Evolutionary conservation across 2,113 vertebrate species (phyloP), one percentile per base, ranked within the genome.

Genomic region (Python bivittatus): DNA sequence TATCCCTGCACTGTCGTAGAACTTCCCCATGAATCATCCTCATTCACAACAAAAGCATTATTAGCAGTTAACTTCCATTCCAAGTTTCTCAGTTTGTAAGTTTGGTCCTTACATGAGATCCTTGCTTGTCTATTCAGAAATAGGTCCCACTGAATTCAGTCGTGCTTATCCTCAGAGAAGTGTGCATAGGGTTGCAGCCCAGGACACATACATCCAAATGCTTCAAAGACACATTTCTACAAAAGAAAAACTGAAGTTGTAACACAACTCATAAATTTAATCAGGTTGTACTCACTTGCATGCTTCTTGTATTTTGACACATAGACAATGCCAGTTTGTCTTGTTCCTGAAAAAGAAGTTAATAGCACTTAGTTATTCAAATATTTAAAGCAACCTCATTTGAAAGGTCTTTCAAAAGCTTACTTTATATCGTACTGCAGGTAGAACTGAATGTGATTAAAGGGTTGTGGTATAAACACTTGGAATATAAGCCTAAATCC

Each of bases 141-240:
- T 79, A 38, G 72, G 33, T 42, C 7, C 33, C 6, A 22, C 22
- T 15, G 72, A 79, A 79, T 42, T 79, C 33, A 79, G 33, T 79
- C 6, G 33, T 38, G 33, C 33, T 79, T 38, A 42, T 79, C 33
- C 17, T 79, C 68, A 79, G 64, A 72, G 64, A 33, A 12, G 1
- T 72, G 15, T 72, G n/a, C 68, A 72, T 20, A 38, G n/a, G 68
- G 8, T 2, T 72, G n/a, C n/a, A 72, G 68, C n/a, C n/a, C n/a
- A 38, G 33, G 38, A 79, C 38, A 17, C 17, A 79, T 38, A 79
- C 33, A 79, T 79, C 33, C 2, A 72, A 72, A 38, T 38, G 68
- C 15, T 44, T 94, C 89, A 91, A 91, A 95, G 68, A 94, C 87
- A 93, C 88, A 60, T 86, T 90, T 79, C 92, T 91, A 48, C n/a